These are phyloP conservation scores for Liopterus haemorrhoidalis DNA, from an alignment of 2,888 invertebrate genomes.

Conservation along the genomic window DNA sequence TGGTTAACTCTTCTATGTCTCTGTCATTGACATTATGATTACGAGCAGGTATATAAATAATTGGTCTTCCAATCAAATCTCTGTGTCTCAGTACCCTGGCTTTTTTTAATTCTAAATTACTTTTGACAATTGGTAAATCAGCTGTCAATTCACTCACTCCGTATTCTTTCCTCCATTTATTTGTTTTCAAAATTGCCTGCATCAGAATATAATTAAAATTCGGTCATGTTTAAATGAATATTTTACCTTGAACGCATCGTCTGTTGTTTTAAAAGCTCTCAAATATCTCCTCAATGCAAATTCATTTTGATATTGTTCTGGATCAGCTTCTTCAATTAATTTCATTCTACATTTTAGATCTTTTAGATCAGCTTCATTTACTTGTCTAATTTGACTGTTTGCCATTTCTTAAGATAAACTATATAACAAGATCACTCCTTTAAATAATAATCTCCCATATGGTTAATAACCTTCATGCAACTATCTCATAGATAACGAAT, in stretches of 20 bases:
- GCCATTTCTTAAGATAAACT: conserved; percentile 12
- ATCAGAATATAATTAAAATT: conserved; percentile 32
- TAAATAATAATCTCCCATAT: no score
- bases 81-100: conserved; percentile 65
- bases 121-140: conserved; percentile 51
- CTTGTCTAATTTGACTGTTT: conserved; percentile 42
- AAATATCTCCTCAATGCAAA: conserved; percentile 65
- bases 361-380: conserved; percentile 59
- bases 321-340: conserved; percentile 66
- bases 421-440: no score
- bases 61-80: conserved; percentile 67
- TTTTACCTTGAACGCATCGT: conserved; percentile 65
- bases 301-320: conserved; percentile 68
- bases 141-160: conserved; percentile 57
- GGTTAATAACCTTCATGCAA: no score
- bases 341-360: conserved; percentile 66
- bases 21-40: conserved; percentile 67
- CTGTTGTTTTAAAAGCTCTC: conserved; percentile 66
- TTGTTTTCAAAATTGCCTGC: conserved; percentile 70
- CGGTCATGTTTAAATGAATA: conserved; percentile 6
- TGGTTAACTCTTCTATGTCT: conserved; percentile 69
- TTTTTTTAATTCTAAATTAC: conserved; percentile 55
- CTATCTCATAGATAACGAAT: no score
- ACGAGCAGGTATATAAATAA: conserved; percentile 72
- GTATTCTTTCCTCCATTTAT: conserved; percentile 72